Percentiles rank a stretch among this genome's conserved stretches.
phyloP scores from a whole-genome alignment of 2,888 invertebrate genomes.

The Sialis lutaria region DNA sequence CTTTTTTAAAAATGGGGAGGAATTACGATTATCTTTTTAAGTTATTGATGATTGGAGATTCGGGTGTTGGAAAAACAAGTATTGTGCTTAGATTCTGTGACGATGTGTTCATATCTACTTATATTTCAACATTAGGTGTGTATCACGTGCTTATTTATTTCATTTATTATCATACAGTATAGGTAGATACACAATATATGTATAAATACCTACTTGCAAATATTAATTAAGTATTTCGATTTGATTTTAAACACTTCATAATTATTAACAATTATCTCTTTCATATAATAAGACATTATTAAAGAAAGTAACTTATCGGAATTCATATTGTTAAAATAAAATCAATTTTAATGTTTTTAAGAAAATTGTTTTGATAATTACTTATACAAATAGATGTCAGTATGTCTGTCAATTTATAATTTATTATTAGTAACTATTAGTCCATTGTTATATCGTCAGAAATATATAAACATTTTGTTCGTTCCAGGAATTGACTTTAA shows the following conservation, averaged over 20 bases:
- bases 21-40: slow-evolving; percentile 90
- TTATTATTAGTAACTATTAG: neutral
- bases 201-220: neutral
- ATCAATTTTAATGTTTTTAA: neutral
- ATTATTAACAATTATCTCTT: neutral
- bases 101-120: slow-evolving; percentile 87
- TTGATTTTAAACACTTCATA: neutral
- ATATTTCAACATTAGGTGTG: slow-evolving; percentile 91
- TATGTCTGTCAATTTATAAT: neutral
- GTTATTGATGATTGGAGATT: slow-evolving; percentile 81
- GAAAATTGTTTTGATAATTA: too few relatives aligned
- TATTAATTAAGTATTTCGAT: neutral
- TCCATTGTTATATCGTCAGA: neutral
- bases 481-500: slow-evolving; percentile 90
- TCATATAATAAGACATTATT: neutral
- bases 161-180: neutral
- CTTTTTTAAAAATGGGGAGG: slow-evolving; percentile 38
- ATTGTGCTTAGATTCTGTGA: slow-evolving; percentile 88
- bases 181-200: neutral
- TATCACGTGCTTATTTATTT: slow-evolving; percentile 4
- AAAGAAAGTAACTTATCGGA: too few relatives aligned
- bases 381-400: too few relatives aligned
- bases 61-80: slow-evolving; percentile 88
- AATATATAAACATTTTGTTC: slow-evolving; percentile 4
- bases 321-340: neutral